phyloP scores from a whole-genome alignment of 2,888 invertebrate species.

The Polylopha cassiicola region DNA sequence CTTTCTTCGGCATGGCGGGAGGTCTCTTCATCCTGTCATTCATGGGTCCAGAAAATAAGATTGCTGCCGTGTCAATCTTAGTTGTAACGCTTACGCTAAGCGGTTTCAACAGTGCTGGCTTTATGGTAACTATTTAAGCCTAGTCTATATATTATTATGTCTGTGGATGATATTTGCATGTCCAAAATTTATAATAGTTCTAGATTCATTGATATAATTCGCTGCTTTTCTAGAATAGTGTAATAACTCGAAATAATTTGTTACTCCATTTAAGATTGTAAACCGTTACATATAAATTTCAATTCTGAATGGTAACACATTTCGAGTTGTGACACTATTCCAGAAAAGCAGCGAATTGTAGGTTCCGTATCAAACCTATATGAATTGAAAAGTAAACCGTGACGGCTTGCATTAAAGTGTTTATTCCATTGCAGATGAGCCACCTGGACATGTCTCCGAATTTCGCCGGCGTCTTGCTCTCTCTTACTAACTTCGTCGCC shows the following conservation, averaged over 20 bases:
- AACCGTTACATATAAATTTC: not conserved
- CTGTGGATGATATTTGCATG: too few relatives aligned
- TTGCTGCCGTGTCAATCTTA: constrained; percentile 77
- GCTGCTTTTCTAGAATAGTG: too few relatives aligned
- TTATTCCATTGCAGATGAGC: constrained; percentile 72
- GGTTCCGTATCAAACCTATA: too few relatives aligned
- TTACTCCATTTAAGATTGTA: constrained; percentile 4
- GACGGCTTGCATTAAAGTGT: too few relatives aligned
- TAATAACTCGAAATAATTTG: not conserved
- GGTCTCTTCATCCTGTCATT: constrained; percentile 79
- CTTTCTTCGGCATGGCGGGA: constrained; percentile 79
- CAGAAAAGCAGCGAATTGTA: too few relatives aligned
- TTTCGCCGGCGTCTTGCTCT: constrained; percentile 87
- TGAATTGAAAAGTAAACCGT: too few relatives aligned
- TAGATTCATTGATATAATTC: too few relatives aligned
- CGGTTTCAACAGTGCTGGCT: constrained; percentile 82
- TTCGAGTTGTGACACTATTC: too few relatives aligned
- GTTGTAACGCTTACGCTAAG: constrained; percentile 79
- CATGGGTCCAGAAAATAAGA: constrained; percentile 47
- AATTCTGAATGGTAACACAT: too few relatives aligned
- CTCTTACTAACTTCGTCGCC: constrained; percentile 85
- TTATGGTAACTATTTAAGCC: constrained; percentile 69
- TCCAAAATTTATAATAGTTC: too few relatives aligned
- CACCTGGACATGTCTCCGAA: constrained; percentile 89
- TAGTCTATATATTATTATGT: too few relatives aligned